Conservation (phyloP, 2,888 invertebrate genomes). For the Cotesia congregata region DNA sequence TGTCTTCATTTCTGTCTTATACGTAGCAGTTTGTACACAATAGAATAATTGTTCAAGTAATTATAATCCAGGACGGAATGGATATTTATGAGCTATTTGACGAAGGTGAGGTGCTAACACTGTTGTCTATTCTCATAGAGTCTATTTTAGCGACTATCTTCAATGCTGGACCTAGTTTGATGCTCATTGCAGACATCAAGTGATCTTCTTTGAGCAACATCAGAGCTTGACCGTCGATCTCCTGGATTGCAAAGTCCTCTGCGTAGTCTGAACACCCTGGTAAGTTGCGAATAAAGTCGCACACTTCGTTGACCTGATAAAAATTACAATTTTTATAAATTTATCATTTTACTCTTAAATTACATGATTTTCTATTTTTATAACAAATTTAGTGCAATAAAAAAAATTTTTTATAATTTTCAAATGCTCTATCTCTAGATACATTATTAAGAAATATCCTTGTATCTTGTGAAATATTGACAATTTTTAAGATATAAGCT, state of each 20-base stretch:
- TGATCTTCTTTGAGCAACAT: slow-evolving; percentile 94
- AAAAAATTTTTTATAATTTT: neutral
- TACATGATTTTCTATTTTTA: neutral
- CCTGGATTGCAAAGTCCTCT: slow-evolving; percentile 94
- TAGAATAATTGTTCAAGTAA: neutral
- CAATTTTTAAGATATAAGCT: too few species aligned
- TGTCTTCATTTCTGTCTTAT: neutral
- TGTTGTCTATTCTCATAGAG: slow-evolving; percentile 78
- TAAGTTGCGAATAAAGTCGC: slow-evolving; percentile 88
- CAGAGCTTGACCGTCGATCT: slow-evolving; percentile 96
- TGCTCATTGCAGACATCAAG: slow-evolving; percentile 92
- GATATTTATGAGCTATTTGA: slow-evolving; percentile 52
- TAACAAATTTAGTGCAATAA: neutral
- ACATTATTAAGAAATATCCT: too few species aligned
- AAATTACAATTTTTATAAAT: slow-evolving; percentile 29
- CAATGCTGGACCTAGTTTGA: slow-evolving; percentile 95
- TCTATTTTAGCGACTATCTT: slow-evolving; percentile 96
- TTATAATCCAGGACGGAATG: neutral
- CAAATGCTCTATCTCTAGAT: too few species aligned
- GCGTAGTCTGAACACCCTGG: slow-evolving; percentile 94
- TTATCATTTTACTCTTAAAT: slow-evolving; percentile 20
- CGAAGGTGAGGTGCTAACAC: slow-evolving; percentile 57
- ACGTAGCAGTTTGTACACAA: neutral
- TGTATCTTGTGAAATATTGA: too few species aligned
- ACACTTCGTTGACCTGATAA: slow-evolving; percentile 85